Evolutionary conservation across 1,140 invertebrate genomes (phyloP).

Genomic region (Pectinophora gossypiella): DNA sequence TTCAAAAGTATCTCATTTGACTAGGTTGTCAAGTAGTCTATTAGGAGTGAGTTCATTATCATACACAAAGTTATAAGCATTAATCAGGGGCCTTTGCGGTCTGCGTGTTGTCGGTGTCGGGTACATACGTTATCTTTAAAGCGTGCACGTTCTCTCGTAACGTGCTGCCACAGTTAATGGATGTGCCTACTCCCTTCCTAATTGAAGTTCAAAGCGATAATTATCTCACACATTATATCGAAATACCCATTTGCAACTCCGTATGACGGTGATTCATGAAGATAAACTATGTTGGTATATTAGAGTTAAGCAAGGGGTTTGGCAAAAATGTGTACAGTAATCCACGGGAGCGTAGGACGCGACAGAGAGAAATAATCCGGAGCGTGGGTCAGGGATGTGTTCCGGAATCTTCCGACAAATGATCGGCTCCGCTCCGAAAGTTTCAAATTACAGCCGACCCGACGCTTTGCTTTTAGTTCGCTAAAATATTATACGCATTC

Average conservation of each 20-base stretch:
- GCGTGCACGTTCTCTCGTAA: too few species aligned
- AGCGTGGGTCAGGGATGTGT: slow-evolving; percentile 20
- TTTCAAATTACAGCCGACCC: slow-evolving; percentile 44
- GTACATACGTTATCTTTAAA: too few species aligned
- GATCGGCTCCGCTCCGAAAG: slow-evolving; percentile 32
- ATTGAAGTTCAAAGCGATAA: not conserved
- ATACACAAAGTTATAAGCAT: too few species aligned
- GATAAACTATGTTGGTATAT: not conserved
- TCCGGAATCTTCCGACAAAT: slow-evolving; percentile 43
- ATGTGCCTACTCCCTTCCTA: not conserved
- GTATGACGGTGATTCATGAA: not conserved
- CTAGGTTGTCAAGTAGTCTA: too few species aligned
- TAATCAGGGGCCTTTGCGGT: too few species aligned
- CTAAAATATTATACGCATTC: not conserved
- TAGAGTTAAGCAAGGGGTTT: not conserved
- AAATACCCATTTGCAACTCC: not conserved
- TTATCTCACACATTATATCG: not conserved
- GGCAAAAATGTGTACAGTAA: not conserved
- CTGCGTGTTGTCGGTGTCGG: too few species aligned
- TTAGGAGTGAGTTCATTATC: too few species aligned
- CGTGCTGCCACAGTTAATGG: too few species aligned
- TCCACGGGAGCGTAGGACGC: not conserved
- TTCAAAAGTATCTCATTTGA: too few species aligned
- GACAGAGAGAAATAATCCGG: slow-evolving; percentile 35
- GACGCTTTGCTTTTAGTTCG: slow-evolving; percentile 10